phyloP scores from a whole-genome alignment of 2,797 vertebrate species.

The Galaxias olidus region DNA sequence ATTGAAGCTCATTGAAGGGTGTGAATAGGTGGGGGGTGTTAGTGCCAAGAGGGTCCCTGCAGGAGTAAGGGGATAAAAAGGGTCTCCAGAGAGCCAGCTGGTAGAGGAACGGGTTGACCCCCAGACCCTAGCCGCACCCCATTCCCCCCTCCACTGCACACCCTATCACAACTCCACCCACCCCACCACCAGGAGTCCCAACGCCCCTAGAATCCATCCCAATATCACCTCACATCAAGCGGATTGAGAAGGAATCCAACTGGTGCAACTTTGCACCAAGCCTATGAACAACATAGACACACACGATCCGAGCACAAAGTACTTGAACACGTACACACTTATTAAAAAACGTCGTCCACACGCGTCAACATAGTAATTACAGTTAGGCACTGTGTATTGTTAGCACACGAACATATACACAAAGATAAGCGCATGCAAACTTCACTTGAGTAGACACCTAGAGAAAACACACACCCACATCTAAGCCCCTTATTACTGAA shows the following conservation, averaged over 20 bases:
- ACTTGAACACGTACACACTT: no score
- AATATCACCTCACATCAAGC: neutral
- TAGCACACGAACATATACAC: constrained; percentile 28
- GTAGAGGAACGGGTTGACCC: constrained; percentile 31
- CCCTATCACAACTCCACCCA: neutral
- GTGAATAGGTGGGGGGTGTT: constrained; percentile 56
- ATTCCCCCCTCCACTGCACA: neutral
- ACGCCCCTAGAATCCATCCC: neutral
- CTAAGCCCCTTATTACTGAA: constrained; percentile 30
- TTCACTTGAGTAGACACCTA: no score
- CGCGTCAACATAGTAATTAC: no score
- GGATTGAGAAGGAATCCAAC: no score
- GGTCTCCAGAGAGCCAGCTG: constrained; percentile 43
- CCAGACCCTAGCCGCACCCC: constrained; percentile 5
- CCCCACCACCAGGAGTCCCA: constrained; percentile 29
- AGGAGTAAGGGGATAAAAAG: constrained; percentile 61
- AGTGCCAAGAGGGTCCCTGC: constrained; percentile 53
- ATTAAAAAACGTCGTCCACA: no score
- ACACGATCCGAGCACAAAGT: neutral
- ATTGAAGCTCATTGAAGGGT: constrained; percentile 54
- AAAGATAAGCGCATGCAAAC: constrained; percentile 10
- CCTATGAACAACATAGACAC: constrained; percentile 9
- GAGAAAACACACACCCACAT: neutral
- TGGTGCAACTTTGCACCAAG: neutral
- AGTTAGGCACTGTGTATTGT: neutral